These are phyloP conservation scores for Acheta domesticus DNA, from an alignment of 2,888 invertebrate genomes.

Conservation along the genomic window DNA sequence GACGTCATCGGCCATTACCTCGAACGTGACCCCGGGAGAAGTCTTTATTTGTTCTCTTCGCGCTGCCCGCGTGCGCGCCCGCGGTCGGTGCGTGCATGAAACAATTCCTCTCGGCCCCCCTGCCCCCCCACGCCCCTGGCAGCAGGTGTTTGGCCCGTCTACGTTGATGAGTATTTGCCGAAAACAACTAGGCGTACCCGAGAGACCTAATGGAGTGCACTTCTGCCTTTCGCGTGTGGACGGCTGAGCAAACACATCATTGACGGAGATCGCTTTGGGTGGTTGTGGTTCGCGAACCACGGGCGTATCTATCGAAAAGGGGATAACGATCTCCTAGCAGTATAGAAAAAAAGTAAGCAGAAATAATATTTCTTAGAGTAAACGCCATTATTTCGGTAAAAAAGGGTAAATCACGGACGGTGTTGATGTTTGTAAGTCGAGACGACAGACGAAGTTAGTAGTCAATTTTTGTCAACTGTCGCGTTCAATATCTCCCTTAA, in stretches of 20 bases:
- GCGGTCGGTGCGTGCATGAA: not conserved
- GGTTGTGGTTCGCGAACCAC: not conserved
- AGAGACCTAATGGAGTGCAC: not conserved
- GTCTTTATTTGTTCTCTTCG: conserved; percentile 3
- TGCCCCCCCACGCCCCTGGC: not conserved
- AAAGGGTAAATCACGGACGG: too few species aligned
- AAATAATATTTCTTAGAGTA: too few species aligned
- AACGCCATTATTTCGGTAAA: too few species aligned
- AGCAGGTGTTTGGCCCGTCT: not conserved
- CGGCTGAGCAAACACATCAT: not conserved
- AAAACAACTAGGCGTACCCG: not conserved
- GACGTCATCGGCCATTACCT: conserved; percentile 9
- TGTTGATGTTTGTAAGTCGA: too few species aligned
- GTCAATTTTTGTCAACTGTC: too few species aligned
- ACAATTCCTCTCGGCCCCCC: not conserved
- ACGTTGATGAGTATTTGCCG: conserved; percentile 8
- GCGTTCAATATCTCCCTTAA: too few species aligned
- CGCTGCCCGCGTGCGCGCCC: not conserved
- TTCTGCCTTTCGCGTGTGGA: not conserved
- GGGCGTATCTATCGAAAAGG: too few species aligned
- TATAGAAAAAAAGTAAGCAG: too few species aligned
- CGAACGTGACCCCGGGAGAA: not conserved
- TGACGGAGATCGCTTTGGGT: not conserved
- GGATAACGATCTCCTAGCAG: too few species aligned
- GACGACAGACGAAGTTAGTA: too few species aligned